These are phyloP conservation scores for Pomatorhinus ruficollis DNA, from an alignment of 2,113 vertebrate species.

Conservation along the genomic window DNA sequence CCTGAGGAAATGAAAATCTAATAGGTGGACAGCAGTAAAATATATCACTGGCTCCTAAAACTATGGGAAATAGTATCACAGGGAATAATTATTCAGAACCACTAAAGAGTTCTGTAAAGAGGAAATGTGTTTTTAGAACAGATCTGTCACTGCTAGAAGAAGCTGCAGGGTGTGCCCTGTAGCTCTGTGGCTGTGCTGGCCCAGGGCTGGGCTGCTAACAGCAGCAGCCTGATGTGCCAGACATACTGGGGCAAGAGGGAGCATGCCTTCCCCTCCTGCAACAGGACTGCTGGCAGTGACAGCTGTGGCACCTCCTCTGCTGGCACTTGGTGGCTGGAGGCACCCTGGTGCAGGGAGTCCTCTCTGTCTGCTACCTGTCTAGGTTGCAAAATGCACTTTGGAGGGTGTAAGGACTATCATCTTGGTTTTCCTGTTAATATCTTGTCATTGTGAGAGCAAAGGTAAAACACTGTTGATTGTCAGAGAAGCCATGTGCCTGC, in stretches of 20 bases:
- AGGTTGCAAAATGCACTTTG: neutral
- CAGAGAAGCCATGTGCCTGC: neutral
- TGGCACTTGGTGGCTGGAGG: neutral
- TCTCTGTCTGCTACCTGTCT: neutral
- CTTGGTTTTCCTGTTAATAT: neutral
- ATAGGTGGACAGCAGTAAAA: conserved; percentile 29
- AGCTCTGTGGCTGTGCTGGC: neutral
- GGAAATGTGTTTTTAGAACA: neutral
- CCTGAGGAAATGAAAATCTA: conserved; percentile 5
- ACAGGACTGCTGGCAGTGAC: neutral
- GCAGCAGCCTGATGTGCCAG: fast-evolving
- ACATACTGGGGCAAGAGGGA: neutral
- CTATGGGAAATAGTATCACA: conserved; percentile 12
- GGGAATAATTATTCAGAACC: conserved; percentile 43
- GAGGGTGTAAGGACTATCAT: neutral
- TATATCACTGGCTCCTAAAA: conserved; percentile 33
- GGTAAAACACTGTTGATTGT: neutral
- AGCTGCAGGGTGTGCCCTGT: neutral
- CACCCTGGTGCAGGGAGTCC: neutral
- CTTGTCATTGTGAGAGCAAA: neutral
- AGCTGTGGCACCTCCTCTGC: neutral
- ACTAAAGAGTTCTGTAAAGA: conserved; percentile 21
- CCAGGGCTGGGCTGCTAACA: neutral
- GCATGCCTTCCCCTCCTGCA: neutral
- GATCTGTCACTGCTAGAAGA: neutral